Base-by-base conservation (phyloP, 2,113 vertebrate genomes). In the Megaleporinus macrocephalus region DNA sequence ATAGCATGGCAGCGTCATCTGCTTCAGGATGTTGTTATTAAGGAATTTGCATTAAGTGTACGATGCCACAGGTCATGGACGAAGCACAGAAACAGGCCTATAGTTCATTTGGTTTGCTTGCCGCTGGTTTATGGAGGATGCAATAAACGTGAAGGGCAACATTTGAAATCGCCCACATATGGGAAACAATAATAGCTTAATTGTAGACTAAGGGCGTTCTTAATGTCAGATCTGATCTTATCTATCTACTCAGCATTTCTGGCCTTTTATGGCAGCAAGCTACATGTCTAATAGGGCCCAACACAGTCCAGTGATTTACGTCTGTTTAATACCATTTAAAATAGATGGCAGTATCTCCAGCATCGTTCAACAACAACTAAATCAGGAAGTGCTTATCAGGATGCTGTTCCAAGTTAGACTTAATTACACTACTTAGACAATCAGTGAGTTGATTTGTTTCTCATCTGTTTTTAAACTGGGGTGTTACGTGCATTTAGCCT, bases 381-480 rank as follows among this genome's bases (percentile, higher is more conserved):
- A 24, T 65, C 47, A 81, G 49, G 73, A 81, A 81, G 49, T 16
- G 30, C 27, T 26, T 66, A 24, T 65, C 27, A 66, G 33, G 18
- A 57, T 65, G 74, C 36, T 72, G 41, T 80, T 76, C 59, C 63
- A 79, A 13, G 22, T 69, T 27, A 29, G 44, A 22, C 16, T 30
- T 53, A 66, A 81, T 57, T 41, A 33, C 41, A 61, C 36, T 47
- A 29, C 20, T 76, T 33, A 47, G 77, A 47, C 63, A 79, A 75
- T 69, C 76, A 51, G 59, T 55, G 30, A 26, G 55, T 69, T 69
- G 59, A 72, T 79, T 20, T 73, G 7, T 63, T 65, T 7, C 57
- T 57, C 16, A 2, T 13, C 36, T 13, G 18, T 61, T 11, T 61
- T 61, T 61, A 26, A 24, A 61, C 4, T 2, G 12, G 10, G 9